Conservation (phyloP, 2,888 invertebrate species). For the Leptopterna dolabrata region DNA sequence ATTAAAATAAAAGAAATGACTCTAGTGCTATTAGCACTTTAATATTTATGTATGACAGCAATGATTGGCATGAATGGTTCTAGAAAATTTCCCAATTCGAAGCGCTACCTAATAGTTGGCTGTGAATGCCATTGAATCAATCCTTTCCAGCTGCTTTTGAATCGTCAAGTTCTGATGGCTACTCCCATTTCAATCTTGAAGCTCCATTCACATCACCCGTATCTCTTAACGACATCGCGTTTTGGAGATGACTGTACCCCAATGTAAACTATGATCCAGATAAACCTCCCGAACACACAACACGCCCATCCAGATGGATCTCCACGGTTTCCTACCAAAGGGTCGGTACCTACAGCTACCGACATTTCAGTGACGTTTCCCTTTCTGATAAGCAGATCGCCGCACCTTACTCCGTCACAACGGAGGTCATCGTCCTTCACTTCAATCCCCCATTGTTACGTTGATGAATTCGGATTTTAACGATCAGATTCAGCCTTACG, state of each 20-base stretch:
- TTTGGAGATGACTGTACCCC: not conserved
- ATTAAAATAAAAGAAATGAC: no score
- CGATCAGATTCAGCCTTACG: no score
- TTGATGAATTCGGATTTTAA: not conserved
- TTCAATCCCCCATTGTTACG: not conserved
- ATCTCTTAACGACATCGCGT: not conserved
- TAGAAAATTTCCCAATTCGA: no score
- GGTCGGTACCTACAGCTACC: not conserved
- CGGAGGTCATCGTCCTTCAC: not conserved
- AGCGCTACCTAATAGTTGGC: no score
- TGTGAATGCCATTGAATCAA: no score
- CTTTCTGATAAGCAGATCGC: not conserved
- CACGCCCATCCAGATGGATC: not conserved
- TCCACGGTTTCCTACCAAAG: not conserved
- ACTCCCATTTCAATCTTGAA: not conserved
- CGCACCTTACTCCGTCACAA: not conserved
- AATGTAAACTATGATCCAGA: slow-evolving; percentile 10
- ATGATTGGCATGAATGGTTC: no score
- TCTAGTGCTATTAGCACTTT: no score
- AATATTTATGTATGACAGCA: no score
- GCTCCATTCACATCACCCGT: not conserved
- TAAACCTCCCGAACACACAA: not conserved
- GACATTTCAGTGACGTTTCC: not conserved
- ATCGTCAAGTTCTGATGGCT: not conserved
- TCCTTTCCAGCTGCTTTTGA: not conserved